Conservation (phyloP, 2,113 vertebrate genomes). For the Drymodes brunneopygia region DNA sequence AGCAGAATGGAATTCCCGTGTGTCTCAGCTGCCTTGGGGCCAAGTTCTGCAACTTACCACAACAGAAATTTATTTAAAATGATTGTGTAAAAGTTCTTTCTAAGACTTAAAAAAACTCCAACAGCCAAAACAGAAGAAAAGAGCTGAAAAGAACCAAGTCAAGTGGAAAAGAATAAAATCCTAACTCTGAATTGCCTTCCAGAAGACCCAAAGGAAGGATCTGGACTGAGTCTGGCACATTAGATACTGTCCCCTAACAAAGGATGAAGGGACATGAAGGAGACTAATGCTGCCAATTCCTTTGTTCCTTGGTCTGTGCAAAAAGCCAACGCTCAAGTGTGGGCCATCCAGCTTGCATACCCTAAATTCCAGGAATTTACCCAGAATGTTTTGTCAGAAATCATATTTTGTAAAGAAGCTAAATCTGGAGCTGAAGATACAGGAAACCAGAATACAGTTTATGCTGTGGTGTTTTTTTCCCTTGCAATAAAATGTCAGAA, state of each 20-base stretch:
- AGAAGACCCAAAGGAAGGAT: background rate
- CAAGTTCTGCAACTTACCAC: background rate
- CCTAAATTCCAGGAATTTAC: background rate
- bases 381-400: background rate
- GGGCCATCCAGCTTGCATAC: background rate
- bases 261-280: background rate
- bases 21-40: background rate
- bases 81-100: background rate
- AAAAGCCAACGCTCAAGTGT: background rate
- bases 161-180: background rate
- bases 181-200: background rate
- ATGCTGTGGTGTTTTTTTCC: background rate
- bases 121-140: background rate
- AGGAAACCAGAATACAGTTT: constrained; percentile 9
- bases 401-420: background rate
- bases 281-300: background rate
- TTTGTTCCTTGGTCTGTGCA: background rate
- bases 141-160: background rate
- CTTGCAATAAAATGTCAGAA: background rate
- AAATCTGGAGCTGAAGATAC: background rate
- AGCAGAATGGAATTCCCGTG: background rate
- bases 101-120: background rate
- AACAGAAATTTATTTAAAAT: background rate
- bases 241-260: background rate
- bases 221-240: background rate